Base-by-base conservation (phyloP, 2,888 invertebrate genomes). In the Abrostola triplasia region DNA sequence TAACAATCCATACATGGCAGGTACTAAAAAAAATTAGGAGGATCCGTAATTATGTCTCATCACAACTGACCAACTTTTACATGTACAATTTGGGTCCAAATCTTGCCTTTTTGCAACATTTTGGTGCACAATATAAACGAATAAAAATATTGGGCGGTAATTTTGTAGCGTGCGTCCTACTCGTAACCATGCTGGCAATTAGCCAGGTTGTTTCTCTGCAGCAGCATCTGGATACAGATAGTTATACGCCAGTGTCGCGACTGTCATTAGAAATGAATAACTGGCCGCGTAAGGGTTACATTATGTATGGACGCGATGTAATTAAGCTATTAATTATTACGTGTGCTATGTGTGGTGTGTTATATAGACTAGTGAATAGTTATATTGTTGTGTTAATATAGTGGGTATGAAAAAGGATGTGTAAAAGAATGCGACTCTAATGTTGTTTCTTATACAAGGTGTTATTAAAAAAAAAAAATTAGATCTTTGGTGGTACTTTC, bases 141-240 rank as follows among this genome's bases (percentile, higher is more conserved):
- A 74, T 76, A 80, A 83, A 85, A 85, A 84, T 79, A 79, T 81
- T 71, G 74, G 72, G 60, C 47, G 72, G 73, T 81, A 82, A 82
- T 81, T 81, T 76, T 70, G 67, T 69, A 70, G 64, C 72, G 64
- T 67, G 70, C 70, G 71, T 70, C 63, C 74, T 73, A 73, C 36
- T 64, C 57, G 73, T 64, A 71, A 67, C 79, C 73, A 69, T 74
- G 55, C 79, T 86, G 84, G 88, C 88, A 73, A 81, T 79, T 79
- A 76, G 84, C 88, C 88, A 88, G 79, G 62, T 79, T 82, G 82
- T 81, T 80, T 78, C 73, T 76, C 75, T 77, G 77, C 68, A 74
- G 66, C 66, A 74, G 69, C 82, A 84, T 82, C 81, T 84, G 84
- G 77, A 74, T 69, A 69, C 54, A 38, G 61, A 53, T 67, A 73